These are phyloP conservation scores for Neoascia interrupta DNA, from an alignment of 2,888 invertebrate species.

Conservation along the genomic window DNA sequence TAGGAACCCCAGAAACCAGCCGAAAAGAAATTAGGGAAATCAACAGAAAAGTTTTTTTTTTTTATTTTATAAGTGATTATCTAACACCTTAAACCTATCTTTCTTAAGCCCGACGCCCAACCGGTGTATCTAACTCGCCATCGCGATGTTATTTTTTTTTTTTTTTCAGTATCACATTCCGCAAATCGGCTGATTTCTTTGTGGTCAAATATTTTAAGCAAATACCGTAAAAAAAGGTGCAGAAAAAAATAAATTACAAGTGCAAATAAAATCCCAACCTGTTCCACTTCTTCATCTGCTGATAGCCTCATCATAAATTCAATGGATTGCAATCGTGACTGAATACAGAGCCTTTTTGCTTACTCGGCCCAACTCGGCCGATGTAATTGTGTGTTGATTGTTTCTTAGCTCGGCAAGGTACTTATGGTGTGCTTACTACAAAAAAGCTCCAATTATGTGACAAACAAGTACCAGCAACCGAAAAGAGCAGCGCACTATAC, in stretches of 20 bases:
- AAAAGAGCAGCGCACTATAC: slow-evolving; percentile 3
- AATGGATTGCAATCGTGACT: not conserved
- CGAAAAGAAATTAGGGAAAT: slow-evolving; percentile 45
- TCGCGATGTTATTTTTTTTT: too few relatives aligned
- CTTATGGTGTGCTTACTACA: too few relatives aligned
- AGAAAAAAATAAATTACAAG: slow-evolving; percentile 1
- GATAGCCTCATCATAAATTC: not conserved
- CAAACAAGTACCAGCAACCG: slow-evolving; percentile 15
- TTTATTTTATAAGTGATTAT: too few relatives aligned
- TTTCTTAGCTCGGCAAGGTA: slow-evolving; percentile 7
- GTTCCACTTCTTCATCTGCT: slow-evolving; percentile 17
- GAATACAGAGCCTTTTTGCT: too few relatives aligned
- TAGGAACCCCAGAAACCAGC: slow-evolving; percentile 10
- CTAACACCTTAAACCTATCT: too few relatives aligned
- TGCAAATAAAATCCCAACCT: slow-evolving; percentile 21
- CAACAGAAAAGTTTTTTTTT: too few relatives aligned
- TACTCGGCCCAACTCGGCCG: not conserved
- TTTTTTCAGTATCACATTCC: slow-evolving; percentile 46
- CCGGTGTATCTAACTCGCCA: not conserved
- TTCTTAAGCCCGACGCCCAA: not conserved
- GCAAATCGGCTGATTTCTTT: slow-evolving; percentile 29
- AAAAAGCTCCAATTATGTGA: slow-evolving; percentile 32
- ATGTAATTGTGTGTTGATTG: slow-evolving; percentile 14
- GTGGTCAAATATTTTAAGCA: slow-evolving; percentile 11
- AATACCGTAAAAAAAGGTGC: slow-evolving; percentile 21